These are phyloP conservation scores for Drosophila sordidapex DNA, from an alignment of 2,888 invertebrate genomes.

Conservation along the genomic window DNA sequence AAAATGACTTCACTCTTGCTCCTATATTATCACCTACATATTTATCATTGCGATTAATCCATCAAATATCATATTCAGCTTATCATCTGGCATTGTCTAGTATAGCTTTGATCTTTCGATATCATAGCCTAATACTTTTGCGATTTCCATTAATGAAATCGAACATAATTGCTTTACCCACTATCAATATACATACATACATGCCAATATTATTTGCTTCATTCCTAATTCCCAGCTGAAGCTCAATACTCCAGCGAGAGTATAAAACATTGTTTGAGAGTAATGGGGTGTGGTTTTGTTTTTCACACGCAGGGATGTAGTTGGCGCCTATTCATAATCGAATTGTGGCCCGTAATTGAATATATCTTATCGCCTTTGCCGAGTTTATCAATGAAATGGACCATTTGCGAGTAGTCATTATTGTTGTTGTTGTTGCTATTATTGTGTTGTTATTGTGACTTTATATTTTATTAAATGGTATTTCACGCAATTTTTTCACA, in stretches of 20 bases:
- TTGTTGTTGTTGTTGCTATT: constrained; percentile 24
- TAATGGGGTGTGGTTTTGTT: constrained; percentile 1
- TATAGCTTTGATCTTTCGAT: constrained; percentile 5
- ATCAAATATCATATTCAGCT: not conserved
- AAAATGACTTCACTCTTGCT: not conserved
- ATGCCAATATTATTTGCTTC: constrained; percentile 1
- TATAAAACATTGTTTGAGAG: not conserved
- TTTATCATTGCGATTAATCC: not conserved
- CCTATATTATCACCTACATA: not conserved
- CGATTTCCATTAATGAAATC: constrained; percentile 23
- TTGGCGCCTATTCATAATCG: constrained; percentile 29
- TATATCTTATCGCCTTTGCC: constrained; percentile 66
- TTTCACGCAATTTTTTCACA: constrained; percentile 64
- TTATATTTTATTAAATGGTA: constrained; percentile 69
- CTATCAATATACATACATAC: not conserved
- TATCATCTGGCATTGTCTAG: constrained; percentile 5
- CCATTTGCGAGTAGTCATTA: constrained; percentile 49
- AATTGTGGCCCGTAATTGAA: constrained; percentile 68
- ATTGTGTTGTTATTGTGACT: constrained; percentile 56
- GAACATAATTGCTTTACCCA: constrained; percentile 4
- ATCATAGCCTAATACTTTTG: constrained; percentile 1
- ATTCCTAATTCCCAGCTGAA: not conserved
- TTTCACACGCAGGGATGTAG: constrained; percentile 8
- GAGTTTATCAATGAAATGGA: constrained; percentile 70
- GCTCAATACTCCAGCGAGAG: not conserved